Conservation (phyloP, 2,888 invertebrate species). For the Meloe dianella region DNA sequence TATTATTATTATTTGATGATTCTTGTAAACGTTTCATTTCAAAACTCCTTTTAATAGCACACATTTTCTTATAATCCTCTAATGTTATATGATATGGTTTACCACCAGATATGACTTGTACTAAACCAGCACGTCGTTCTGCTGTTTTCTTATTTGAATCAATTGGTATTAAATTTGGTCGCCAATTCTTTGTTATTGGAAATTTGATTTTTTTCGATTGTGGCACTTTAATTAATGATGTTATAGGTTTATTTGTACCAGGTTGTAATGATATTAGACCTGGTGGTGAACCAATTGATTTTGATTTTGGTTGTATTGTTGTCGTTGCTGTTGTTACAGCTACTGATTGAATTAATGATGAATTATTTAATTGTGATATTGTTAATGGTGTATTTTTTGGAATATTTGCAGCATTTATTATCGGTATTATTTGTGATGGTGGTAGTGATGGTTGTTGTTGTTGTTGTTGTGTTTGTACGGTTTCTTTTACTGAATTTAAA, state of each 20-base stretch:
- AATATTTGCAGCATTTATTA: constrained; percentile 47
- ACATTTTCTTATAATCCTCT: constrained; percentile 82
- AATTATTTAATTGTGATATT: constrained; percentile 52
- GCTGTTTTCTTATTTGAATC: constrained; percentile 52
- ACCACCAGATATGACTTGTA: constrained; percentile 80
- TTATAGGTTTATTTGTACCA: constrained; percentile 48
- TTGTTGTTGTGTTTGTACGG: constrained; percentile 24
- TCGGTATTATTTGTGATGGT: constrained; percentile 30
- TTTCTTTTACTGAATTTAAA: constrained; percentile 33
- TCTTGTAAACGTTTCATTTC: constrained; percentile 65
- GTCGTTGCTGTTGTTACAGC: constrained; percentile 25
- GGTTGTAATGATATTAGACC: constrained; percentile 56
- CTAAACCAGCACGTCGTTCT: constrained; percentile 64
- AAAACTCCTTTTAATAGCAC: constrained; percentile 70
- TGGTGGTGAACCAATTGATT: constrained; percentile 47
- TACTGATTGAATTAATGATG: constrained; percentile 44
- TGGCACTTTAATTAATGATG: constrained; percentile 49
- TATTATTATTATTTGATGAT: constrained; percentile 55
- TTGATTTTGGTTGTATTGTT: constrained; percentile 31
- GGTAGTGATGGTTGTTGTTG: constrained; percentile 29
- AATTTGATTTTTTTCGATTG: constrained; percentile 59
- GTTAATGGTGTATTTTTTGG: constrained; percentile 55
- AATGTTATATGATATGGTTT: constrained; percentile 80
- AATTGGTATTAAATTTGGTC: constrained; percentile 74
- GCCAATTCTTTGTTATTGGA: constrained; percentile 71